Evolutionary conservation across 92 coral and sea anemone species (phyloP), one percentile per base, ranked within the genome.

Genomic region (Muricea muricata): DNA sequence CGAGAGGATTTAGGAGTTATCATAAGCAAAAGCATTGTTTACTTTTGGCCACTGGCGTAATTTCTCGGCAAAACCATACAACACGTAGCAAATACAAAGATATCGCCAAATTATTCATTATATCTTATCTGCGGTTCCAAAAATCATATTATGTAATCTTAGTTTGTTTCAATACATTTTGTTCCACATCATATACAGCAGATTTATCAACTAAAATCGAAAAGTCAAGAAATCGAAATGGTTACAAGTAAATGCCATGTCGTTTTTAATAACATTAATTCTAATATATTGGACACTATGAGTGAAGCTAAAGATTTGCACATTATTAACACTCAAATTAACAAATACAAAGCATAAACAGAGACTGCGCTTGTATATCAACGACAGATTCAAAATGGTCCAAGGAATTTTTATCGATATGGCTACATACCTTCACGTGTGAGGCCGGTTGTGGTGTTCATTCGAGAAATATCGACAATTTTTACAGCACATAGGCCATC

Each of bases 401-500:
- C 37, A 6, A 29, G 29, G 12, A 52, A 48, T 75, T 75, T 25
- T 47, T 46, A 24, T 74, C 37, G 55, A 34, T 55, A 21, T 20
- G 26, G 35, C 24, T 30, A 78, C 33, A 78, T 85, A 97, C 99
- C 99, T 89, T 91, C 93, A 57, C 91, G 97, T 3, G 92, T 93
- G 0, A 97, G 97, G n/a, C 98, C 98, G 73, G 98, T 94, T 2
- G 99, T 92, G 29, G 98, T 84, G 47, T 90, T 83, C 99, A 97
- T 97, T 88, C 94, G 94, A 46, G 85, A 78, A 29, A 94, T 85
- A 92, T 97, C 99, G 32, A 97, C 98, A 32, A 97, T 97, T 86
- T 97, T 97, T 76, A 94, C 99, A 21, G 99, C 99, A 82, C 99
- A 97, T 18, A 97, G 83, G 37, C 93, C 92, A 78, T 91, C 91